Evolutionary conservation across 2,888 invertebrate species (phyloP).

Genomic region (Cephalotes varians): DNA sequence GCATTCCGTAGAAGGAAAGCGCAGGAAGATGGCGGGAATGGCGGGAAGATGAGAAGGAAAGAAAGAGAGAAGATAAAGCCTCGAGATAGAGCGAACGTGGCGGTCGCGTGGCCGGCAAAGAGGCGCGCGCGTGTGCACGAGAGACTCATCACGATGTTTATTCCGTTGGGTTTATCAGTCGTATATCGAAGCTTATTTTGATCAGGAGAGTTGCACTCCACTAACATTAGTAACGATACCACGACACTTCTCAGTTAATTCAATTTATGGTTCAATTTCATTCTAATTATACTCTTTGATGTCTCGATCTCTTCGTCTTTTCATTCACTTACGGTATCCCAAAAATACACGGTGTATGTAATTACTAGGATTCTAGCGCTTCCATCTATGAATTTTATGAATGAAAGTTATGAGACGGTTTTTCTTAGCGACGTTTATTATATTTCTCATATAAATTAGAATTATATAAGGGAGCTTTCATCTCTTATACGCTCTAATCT

Average conservation of each 20-base stretch:
- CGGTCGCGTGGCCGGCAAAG: constrained; percentile 79
- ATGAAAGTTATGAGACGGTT: background rate
- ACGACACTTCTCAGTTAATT: constrained; percentile 25
- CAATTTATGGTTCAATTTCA: constrained; percentile 24
- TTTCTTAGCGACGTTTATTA: background rate
- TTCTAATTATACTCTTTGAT: constrained; percentile 3
- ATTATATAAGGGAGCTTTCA: background rate
- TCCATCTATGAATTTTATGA: background rate
- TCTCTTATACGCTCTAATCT: background rate
- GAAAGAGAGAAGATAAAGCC: constrained; percentile 56
- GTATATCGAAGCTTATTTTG: constrained; percentile 14
- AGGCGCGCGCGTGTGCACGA: constrained; percentile 71
- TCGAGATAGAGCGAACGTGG: constrained; percentile 70
- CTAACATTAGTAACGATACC: background rate
- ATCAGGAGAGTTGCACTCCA: background rate
- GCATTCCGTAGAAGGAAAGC: constrained; percentile 61
- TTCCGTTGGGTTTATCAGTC: constrained; percentile 19
- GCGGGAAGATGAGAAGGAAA: constrained; percentile 51
- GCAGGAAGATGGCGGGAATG: constrained; percentile 59
- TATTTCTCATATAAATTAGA: background rate
- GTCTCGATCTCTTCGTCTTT: background rate
- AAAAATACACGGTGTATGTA: background rate
- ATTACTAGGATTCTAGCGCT: background rate
- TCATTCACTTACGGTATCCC: background rate
- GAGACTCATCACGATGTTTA: constrained; percentile 32